Evolutionary conservation across 2,888 invertebrate species (phyloP), one percentile per base, ranked within the genome.

Genomic region (Melanostoma scalare): DNA sequence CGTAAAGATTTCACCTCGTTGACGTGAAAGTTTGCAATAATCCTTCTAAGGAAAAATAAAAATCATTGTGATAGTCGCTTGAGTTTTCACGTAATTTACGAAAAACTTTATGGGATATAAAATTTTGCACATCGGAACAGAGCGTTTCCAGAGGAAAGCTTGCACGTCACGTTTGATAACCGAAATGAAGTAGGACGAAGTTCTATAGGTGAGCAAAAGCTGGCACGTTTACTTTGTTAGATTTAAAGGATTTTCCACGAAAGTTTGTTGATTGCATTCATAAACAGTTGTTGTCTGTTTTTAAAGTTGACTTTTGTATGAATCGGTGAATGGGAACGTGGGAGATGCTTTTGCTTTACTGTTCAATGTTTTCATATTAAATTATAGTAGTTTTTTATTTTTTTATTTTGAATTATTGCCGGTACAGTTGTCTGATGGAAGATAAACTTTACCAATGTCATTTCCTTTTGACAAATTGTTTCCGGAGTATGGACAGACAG

Each of bases 71-170:
- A 78, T 78, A 78, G 78, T 82, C 38, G 48, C 65, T 68, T 40
- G 33, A 78, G 53, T 84, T 82, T 82, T 74, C 82, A 82, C 82
- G 82, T 84, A 78, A 79, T 84, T 78, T 74, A 50, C 63, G 78
- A 69, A 79, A 78, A 79, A 79, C 58, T 84, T 74, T 65, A 53
- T 42, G 65, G 73, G 65, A 73, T 74, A 74, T 74, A 56, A 46
- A 56, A 69, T 84, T 84, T 74, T 63, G 8, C 63, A 63, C 69
- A 68, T 73, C 40, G 8, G 61, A 69, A 77, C 6, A 76, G 33
- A 72, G 36, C 48, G n/a, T 52, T 35, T 40, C 20, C 8, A 20
- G 36, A 5, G n/a, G 1, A 48, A n/a, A 46, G 20, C 48, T 10
- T 55, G n/a, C 30, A 36, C 30, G 61, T 60, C 42, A 60, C 2